A percentile compares a stretch with the other conserved stretches of the same genome.
These are phyloP conservation scores for Neopelma chrysocephalum DNA, from an alignment of 2,797 vertebrate species.

Conservation along the genomic window DNA sequence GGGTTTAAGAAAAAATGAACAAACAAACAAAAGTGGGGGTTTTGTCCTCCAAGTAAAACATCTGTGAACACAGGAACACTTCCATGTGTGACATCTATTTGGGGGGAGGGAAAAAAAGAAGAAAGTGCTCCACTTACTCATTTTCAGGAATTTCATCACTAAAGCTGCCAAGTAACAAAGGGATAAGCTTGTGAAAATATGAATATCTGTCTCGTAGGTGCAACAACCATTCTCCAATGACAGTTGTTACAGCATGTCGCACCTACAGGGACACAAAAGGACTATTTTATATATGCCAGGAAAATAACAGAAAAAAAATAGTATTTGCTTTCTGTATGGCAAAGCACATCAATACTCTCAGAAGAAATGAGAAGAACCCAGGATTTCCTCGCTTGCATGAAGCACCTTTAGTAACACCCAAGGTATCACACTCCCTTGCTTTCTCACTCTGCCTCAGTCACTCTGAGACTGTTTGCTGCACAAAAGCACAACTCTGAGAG, in stretches of 20 bases:
- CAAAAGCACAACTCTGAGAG: neutral
- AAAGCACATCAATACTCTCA: neutral
- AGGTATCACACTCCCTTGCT: neutral
- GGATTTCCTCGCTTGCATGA: neutral
- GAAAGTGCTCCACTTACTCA: slow-evolving; percentile 70
- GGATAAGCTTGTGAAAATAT: slow-evolving; percentile 91
- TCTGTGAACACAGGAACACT: neutral
- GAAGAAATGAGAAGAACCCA: neutral
- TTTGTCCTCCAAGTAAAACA: neutral
- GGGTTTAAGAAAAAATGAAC: neutral
- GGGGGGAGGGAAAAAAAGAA: accelerated
- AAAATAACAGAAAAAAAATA: neutral
- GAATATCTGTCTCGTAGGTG: slow-evolving; percentile 90
- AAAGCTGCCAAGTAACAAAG: slow-evolving; percentile 87
- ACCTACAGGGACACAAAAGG: slow-evolving; percentile 77
- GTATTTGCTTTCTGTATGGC: neutral
- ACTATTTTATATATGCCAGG: neutral
- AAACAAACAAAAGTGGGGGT: neutral
- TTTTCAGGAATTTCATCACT: slow-evolving; percentile 89
- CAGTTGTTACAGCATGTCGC: slow-evolving; percentile 84
- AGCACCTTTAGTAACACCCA: neutral
- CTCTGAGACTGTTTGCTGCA: neutral
- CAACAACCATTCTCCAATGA: slow-evolving; percentile 90
- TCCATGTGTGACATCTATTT: neutral
- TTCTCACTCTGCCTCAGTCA: neutral